Evolutionary conservation across 1,140 invertebrate genomes (phyloP).

Genomic region (Neuroterus valhalla): DNA sequence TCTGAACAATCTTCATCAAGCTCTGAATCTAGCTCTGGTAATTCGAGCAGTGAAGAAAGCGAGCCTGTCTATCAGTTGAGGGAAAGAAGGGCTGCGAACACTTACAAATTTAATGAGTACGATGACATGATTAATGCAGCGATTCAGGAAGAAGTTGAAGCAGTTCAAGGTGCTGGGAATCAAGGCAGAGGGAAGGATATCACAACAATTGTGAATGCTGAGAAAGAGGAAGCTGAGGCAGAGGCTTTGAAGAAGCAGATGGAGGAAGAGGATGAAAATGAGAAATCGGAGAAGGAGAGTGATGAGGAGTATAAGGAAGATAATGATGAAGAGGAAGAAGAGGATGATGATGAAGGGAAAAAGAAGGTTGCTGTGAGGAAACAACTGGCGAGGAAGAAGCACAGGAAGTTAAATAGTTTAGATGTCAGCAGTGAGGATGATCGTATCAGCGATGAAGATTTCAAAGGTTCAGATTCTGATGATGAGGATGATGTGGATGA

Average conservation of each 20-base stretch:
- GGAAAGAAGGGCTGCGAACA: conserved; percentile 84
- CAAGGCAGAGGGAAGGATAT: conserved; percentile 92
- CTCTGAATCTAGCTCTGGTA: conserved; percentile 67
- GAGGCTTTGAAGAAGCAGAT: conserved; percentile 59
- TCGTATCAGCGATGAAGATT: conserved; percentile 89
- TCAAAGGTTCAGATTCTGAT: conserved; percentile 82
- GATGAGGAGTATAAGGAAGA: conserved; percentile 74
- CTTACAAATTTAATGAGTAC: conserved; percentile 92
- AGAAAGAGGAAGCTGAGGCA: conserved; percentile 80
- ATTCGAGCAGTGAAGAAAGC: conserved; percentile 77
- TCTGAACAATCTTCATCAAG: conserved; percentile 56
- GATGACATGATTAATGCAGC: conserved; percentile 95
- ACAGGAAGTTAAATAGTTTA: conserved; percentile 85
- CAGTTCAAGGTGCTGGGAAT: conserved; percentile 84
- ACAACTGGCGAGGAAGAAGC: conserved; percentile 78
- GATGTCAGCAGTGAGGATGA: conserved; percentile 89
- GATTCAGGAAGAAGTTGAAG: conserved; percentile 87
- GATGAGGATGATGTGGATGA: conserved; percentile 79
- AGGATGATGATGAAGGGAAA: conserved; percentile 61
- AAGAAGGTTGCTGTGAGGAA: conserved; percentile 61
- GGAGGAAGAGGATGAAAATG: conserved; percentile 50
- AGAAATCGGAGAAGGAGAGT: conserved; percentile 60
- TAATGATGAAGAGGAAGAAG: conserved; percentile 74
- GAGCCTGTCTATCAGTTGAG: conserved; percentile 89
- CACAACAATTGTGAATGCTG: conserved; percentile 89